Base-by-base conservation (phyloP, 2,888 invertebrate species). In the Mythimna ferrago region DNA sequence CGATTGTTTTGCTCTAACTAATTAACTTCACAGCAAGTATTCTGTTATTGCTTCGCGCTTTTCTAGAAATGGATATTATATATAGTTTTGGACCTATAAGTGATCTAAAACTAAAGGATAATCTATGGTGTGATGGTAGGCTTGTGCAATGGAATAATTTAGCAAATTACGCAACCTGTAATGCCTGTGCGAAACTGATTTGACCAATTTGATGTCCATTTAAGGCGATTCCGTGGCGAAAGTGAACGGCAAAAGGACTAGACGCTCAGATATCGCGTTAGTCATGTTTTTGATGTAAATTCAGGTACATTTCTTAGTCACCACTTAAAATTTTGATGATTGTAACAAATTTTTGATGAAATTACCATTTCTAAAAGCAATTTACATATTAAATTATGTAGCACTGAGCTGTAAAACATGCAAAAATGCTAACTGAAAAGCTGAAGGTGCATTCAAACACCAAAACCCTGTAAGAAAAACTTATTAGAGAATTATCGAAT, bases 181-280 rank as follows among this genome's bases (percentile, higher is more conserved):
- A 86, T 83, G 84, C 85, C 80, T 85, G 83, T 87, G 84, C 83
- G 70, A 87, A 89, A 86, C 86, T 83, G 83, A 88, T 89, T 89
- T 87, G 85, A 84, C 86, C 88, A 89, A 89, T 89, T 89, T 87
- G 86, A 88, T 85, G 82, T 83, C 88, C 87, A 87, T 89, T 87
- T 89, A 86, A 56, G 85, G 87, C 79, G 73, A 83, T 85, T 83
- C 83, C 66, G 81, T 79, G 84, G 87, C 86, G 89, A 90, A 90
- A 90, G 89, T 89, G 87, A 89, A 87, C 83, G 89, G 86, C 80
- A 83, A 83, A 87, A 80, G 82, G 82, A 84, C 80, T 86, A 79
- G 78, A 82, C 56, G 71, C 64, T 77, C 78, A 71, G 78, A 81
- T 78, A 80, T 77, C 66, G 69, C 68, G 71, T 82, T 87, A 84